These are phyloP conservation scores for Callopanchax toddi DNA, from an alignment of 2,113 vertebrate genomes.

Conservation along the genomic window DNA sequence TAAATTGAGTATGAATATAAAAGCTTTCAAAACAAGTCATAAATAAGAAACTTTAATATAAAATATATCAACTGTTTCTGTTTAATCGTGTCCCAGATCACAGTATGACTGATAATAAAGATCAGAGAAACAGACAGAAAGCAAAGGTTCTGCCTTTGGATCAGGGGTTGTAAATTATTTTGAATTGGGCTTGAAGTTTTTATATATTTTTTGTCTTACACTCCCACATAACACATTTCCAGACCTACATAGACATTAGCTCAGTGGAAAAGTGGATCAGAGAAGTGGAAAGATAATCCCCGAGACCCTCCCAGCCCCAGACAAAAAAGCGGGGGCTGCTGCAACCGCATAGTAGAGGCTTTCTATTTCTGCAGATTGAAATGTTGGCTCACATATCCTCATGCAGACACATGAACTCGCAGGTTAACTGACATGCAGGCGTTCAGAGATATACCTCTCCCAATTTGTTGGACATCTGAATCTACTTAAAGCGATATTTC, in stretches of 20 bases:
- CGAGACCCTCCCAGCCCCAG: conserved; percentile 57
- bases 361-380: conserved; percentile 48
- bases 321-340: conserved; percentile 21
- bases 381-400: conserved; percentile 18
- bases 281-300: conserved; percentile 76
- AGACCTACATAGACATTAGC: conserved; percentile 63
- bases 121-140: conserved; percentile 34
- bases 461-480: background rate
- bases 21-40: no score
- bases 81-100: conserved; percentile 47
- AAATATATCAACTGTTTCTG: no score
- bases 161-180: conserved; percentile 53
- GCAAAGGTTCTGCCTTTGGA: conserved; percentile 49
- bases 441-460: no score
- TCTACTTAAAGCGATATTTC: no score
- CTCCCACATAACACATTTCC: conserved; percentile 63
- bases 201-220: conserved; percentile 60
- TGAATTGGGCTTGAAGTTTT: conserved; percentile 55
- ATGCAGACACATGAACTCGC: conserved; percentile 23
- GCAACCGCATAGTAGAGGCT: conserved; percentile 43
- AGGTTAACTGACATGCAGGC: no score
- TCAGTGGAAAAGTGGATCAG: conserved; percentile 75
- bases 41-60: no score
- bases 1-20: no score
- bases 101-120: conserved; percentile 40